Evolutionary conservation across 2,113 vertebrate genomes (phyloP).

Genomic region (Falco punctatus): DNA sequence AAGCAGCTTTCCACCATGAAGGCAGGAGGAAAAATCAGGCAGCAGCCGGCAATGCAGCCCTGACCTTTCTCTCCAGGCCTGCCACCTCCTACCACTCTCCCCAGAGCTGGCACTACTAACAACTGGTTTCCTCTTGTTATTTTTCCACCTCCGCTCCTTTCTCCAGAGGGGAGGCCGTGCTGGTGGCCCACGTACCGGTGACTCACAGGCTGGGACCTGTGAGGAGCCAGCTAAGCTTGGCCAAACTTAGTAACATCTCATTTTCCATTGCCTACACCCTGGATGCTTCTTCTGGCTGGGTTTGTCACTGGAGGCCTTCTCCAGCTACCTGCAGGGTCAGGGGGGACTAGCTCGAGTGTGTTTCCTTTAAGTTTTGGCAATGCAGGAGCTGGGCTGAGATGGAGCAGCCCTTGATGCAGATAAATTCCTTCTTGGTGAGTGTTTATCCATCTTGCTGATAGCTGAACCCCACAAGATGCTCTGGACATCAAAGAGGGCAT

Average conservation of each 20-base stretch:
- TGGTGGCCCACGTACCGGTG: slow-evolving; percentile 43
- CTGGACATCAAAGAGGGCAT: not conserved
- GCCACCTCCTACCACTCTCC: slow-evolving; percentile 49
- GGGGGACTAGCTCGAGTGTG: not conserved
- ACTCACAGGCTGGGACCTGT: slow-evolving; percentile 44
- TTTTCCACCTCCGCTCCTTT: slow-evolving; percentile 53
- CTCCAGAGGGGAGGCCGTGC: slow-evolving; percentile 45
- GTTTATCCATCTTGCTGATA: not conserved
- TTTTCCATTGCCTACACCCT: slow-evolving; percentile 51
- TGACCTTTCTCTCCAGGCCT: slow-evolving; percentile 53
- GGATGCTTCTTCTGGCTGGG: not conserved
- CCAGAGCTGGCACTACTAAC: slow-evolving; percentile 54
- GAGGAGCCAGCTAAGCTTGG: slow-evolving; percentile 31
- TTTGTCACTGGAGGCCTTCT: not conserved
- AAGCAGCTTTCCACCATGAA: not conserved
- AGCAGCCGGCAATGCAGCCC: not conserved
- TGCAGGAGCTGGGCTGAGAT: not conserved
- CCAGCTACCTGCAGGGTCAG: not conserved
- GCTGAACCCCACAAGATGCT: not conserved
- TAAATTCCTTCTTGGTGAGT: not conserved
- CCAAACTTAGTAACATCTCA: slow-evolving; percentile 57
- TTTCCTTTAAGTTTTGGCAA: not conserved
- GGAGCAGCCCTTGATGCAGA: not conserved
- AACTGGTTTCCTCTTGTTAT: slow-evolving; percentile 58
- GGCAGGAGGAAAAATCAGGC: not conserved